Conservation (phyloP, 2,888 invertebrate species). For the Spialia ferax region DNA sequence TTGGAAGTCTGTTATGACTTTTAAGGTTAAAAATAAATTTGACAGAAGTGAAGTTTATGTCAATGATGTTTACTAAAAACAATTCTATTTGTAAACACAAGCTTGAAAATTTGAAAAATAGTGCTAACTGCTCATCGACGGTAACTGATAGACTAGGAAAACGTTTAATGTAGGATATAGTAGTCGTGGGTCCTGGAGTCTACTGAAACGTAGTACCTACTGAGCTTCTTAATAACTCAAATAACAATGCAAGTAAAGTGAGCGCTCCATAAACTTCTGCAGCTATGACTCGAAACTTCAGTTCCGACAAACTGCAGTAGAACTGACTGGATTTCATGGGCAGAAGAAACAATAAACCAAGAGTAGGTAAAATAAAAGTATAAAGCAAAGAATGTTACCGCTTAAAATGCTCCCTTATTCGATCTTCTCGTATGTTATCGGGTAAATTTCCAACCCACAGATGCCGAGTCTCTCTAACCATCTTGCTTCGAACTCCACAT, state of each 20-base stretch:
- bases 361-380: slow-evolving; percentile 43
- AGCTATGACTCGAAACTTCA: neutral
- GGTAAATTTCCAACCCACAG: slow-evolving; percentile 99
- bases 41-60: neutral
- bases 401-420: slow-evolving; percentile 99
- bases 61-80: neutral
- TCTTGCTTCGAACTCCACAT: slow-evolving; percentile 98
- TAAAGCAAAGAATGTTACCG: slow-evolving; percentile 88
- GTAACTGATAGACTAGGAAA: neutral
- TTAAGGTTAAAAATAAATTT: too few relatives aligned
- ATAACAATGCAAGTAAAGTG: neutral
- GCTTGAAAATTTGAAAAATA: neutral
- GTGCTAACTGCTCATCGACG: neutral
- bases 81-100: neutral
- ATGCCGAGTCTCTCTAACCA: slow-evolving; percentile 99
- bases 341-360: slow-evolving; percentile 11
- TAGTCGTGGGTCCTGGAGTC: neutral
- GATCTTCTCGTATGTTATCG: slow-evolving; percentile 99
- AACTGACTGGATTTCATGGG: neutral
- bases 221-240: neutral
- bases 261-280: neutral
- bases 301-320: slow-evolving; percentile 6
- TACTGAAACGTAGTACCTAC: neutral
- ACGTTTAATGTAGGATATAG: neutral
- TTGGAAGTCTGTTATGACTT: too few relatives aligned